A percentile compares a stretch with the other conserved stretches of the same genome.
These are phyloP conservation scores for Diplosoma virens DNA, from an alignment of 23 tunicate species.

Conservation along the genomic window DNA sequence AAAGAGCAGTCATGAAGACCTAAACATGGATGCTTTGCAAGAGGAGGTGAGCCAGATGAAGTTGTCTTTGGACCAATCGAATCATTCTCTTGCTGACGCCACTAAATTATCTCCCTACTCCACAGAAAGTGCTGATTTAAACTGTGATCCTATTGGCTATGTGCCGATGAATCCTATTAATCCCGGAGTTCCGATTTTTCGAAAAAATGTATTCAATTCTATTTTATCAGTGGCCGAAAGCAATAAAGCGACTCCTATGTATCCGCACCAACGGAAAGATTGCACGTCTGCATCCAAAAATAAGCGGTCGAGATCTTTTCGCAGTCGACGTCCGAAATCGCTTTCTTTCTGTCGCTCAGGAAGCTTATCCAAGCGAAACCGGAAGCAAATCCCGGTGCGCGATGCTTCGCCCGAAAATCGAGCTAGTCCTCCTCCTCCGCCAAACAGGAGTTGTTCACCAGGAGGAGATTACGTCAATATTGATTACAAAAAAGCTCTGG, in stretches of 20 bases:
- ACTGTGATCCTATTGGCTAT: slow-evolving; percentile 29
- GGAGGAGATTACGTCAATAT: slow-evolving; percentile 81
- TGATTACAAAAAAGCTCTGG: slow-evolving; percentile 57
- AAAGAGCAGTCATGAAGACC: slow-evolving; percentile 7
- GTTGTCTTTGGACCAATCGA: neutral
- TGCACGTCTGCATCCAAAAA: slow-evolving; percentile 40
- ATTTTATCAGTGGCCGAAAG: slow-evolving; percentile 30
- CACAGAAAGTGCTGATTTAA: neutral
- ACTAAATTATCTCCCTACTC: slow-evolving; percentile 2
- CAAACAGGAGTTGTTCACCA: slow-evolving; percentile 21
- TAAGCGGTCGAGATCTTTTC: slow-evolving; percentile 18
- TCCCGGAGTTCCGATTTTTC: neutral
- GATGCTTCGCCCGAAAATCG: neutral
- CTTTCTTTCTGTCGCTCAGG: neutral
- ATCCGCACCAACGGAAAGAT: slow-evolving; percentile 41
- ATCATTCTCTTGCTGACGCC: neutral
- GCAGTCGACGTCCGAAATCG: slow-evolving; percentile 28
- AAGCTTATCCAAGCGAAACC: neutral
- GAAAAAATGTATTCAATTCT: slow-evolving; percentile 22
- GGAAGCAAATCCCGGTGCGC: slow-evolving; percentile 19
- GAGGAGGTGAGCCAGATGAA: slow-evolving; percentile 16
- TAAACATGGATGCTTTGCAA: slow-evolving; percentile 34
- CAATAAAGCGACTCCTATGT: neutral
- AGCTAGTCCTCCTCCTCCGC: neutral
- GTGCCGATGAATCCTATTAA: slow-evolving; percentile 25